Percentiles rank a stretch among this genome's conserved stretches.
phyloP scores from a whole-genome alignment of 2,797 vertebrate genomes.

The Sebastes elongatus region DNA sequence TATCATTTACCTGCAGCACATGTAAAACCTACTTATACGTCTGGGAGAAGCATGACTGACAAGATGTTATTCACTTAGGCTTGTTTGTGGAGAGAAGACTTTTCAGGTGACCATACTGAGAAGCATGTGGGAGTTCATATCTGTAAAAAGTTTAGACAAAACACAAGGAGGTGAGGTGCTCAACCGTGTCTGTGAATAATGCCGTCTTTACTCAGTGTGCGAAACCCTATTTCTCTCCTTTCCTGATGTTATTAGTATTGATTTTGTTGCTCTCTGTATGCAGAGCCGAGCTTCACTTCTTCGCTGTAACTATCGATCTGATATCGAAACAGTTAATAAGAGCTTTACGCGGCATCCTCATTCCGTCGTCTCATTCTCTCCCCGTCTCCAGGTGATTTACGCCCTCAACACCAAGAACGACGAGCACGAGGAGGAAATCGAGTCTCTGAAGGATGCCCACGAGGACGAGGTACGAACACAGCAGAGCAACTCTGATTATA shows the following conservation, averaged over 20 bases:
- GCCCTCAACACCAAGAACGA: slow-evolving; percentile 99
- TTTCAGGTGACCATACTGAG: neutral
- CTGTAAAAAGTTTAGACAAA: too few relatives aligned
- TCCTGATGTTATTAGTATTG: slow-evolving; percentile 16
- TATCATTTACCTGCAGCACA: slow-evolving; percentile 43
- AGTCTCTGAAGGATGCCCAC: slow-evolving; percentile 94
- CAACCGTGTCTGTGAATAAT: neutral
- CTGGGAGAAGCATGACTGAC: slow-evolving; percentile 23
- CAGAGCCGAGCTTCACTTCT: neutral
- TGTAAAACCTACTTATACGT: slow-evolving; percentile 29
- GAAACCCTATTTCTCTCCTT: neutral
- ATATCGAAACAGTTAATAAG: slow-evolving; percentile 24
- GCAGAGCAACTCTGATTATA: neutral
- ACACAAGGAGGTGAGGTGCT: too few relatives aligned
- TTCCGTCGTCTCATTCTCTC: slow-evolving; percentile 2
- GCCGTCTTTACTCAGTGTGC: slow-evolving; percentile 1
- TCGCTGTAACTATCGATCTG: slow-evolving; percentile 19
- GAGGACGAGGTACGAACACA: slow-evolving; percentile 90
- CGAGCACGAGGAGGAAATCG: slow-evolving; percentile 95
- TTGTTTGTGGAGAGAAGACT: neutral
- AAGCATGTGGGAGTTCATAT: neutral
- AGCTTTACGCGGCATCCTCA: neutral
- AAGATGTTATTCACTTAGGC: slow-evolving; percentile 34
- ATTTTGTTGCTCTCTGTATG: slow-evolving; percentile 7
- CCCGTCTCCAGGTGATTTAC: slow-evolving; percentile 92